A percentile compares a stretch with the other conserved stretches of the same genome.
Evolutionary conservation across 2,113 vertebrate species (phyloP).

Genomic region (Sarotherodon lohbergeri): DNA sequence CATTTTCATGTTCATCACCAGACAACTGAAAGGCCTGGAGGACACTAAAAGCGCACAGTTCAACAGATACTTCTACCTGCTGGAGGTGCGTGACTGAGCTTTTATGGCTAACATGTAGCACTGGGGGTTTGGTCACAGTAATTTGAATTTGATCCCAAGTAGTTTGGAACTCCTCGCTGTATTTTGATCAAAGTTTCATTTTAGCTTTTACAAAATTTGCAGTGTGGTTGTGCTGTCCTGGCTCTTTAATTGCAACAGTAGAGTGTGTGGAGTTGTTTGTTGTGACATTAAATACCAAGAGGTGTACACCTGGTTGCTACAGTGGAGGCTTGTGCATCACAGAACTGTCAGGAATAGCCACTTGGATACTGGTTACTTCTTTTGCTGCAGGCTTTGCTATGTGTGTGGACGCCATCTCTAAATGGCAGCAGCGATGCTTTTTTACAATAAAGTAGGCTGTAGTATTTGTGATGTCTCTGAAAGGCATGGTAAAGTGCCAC

Average conservation of each 20-base stretch:
- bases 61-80: constrained; percentile 98
- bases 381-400: background rate
- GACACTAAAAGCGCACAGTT: constrained; percentile 99
- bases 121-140: background rate
- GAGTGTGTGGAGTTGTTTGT: background rate
- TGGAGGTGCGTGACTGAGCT: constrained; percentile 77
- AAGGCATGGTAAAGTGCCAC: background rate
- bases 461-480: background rate
- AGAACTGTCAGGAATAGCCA: background rate
- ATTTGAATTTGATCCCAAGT: background rate
- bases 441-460: background rate
- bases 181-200: background rate
- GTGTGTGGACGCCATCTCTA: background rate
- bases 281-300: background rate
- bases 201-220: background rate
- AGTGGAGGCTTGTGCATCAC: background rate
- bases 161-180: background rate
- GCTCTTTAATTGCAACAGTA: background rate
- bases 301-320: background rate
- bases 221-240: background rate
- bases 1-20: constrained; percentile 99
- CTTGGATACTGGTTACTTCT: background rate
- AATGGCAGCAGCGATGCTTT: background rate
- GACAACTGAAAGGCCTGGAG: constrained; percentile 96
- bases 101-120: background rate